These are phyloP conservation scores for Cyaniris semiargus DNA, from an alignment of 2,888 invertebrate genomes.

Conservation along the genomic window DNA sequence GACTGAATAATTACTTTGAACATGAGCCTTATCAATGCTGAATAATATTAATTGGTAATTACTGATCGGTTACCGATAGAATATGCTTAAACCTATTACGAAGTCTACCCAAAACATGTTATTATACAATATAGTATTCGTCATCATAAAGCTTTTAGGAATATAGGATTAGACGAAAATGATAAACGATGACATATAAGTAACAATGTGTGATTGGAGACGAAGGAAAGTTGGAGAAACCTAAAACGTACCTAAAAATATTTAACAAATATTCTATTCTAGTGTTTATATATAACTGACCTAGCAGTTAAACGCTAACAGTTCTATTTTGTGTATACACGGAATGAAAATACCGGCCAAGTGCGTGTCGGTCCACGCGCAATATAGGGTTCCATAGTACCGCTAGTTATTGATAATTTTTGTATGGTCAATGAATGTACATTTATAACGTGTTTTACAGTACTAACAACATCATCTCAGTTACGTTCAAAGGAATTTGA, in stretches of 20 bases:
- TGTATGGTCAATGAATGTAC: too few relatives aligned
- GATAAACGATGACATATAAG: neutral
- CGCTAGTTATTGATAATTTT: too few relatives aligned
- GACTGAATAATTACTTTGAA: constrained; percentile 8
- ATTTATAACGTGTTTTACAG: too few relatives aligned
- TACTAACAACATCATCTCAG: too few relatives aligned
- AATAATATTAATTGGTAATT: constrained; percentile 4
- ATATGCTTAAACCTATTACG: neutral
- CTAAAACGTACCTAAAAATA: neutral
- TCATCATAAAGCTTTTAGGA: neutral
- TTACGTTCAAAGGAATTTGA: too few relatives aligned
- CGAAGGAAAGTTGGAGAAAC: neutral
- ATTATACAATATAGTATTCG: neutral
- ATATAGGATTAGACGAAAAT: neutral
- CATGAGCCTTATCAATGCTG: neutral
- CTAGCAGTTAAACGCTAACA: neutral
- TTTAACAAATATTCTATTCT: neutral
- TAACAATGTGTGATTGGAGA: neutral
- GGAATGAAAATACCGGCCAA: too few relatives aligned
- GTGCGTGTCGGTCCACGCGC: too few relatives aligned
- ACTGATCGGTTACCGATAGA: neutral
- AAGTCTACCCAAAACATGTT: neutral
- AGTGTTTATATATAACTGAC: neutral
- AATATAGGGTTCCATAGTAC: too few relatives aligned
- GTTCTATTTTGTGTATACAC: too few relatives aligned